Evolutionary conservation across 2,113 vertebrate genomes (phyloP), one percentile per base, ranked within the genome.

Genomic region (Rhabdornis inornatus): DNA sequence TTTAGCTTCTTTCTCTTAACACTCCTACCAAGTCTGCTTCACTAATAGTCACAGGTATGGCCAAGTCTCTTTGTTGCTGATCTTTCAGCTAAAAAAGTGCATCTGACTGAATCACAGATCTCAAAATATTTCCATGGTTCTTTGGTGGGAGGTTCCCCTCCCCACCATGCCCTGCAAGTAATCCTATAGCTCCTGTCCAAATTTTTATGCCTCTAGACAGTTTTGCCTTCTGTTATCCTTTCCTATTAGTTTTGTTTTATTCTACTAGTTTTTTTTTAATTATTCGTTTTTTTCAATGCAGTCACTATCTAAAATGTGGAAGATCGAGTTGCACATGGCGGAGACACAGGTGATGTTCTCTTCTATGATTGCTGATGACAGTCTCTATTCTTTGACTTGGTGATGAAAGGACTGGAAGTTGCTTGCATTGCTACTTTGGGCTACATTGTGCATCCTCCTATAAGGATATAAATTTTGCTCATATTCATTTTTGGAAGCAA

Each of bases 401-500:
- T 50, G 15, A 87, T 37, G 27, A 71, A 89, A 91, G 18, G 27
- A 64, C 31, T 10, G 79, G 15, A 82, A 78, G 7, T 16, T 84
- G 7, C 14, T 75, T 63, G 45, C 25, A 3, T 40, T 66, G 57
- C 9, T 80, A 10, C 20, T 78, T 88, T 42, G 37, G 39, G 20
- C 18, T 77, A 65, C 11, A 50, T 7, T 65, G n/a, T 77, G 45
- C n/a, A 78, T 70, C 60, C 20, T 88, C 13, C 24, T 22, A 19
- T 66, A 79, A 81, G 53, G 20, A 76, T 33, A 81, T 37, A 53
- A 75, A 69, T 92, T 87, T 92, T 87, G 4, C 77, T 89, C 57
- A 20, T 69, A 57, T 47, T 96, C 61, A 66, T 78, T 89, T 89
- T 87, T 94, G 30, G 65, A 93, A 94, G 35, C 49, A 94, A 93